A percentile compares a stretch with the other conserved stretches of the same genome.
Evolutionary conservation across 2,113 vertebrate species (phyloP).

Genomic region (Maccullochella peelii): DNA sequence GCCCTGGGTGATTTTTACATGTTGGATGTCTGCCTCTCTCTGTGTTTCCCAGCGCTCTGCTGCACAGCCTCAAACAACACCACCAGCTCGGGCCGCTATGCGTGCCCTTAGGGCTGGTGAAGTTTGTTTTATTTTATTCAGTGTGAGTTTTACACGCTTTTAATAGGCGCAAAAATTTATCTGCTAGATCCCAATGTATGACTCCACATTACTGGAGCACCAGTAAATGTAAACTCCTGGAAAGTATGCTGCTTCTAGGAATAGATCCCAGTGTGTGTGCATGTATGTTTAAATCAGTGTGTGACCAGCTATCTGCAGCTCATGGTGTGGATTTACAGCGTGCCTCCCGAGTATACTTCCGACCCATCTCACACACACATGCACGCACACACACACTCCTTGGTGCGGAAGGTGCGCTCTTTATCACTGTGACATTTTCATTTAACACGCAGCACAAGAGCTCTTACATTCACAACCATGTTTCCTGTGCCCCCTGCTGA

Average conservation of each 20-base stretch:
- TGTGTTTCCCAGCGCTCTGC: constrained; percentile 34
- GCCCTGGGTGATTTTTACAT: constrained; percentile 67
- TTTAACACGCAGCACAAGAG: constrained; percentile 70
- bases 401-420: constrained; percentile 68
- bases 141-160: constrained; percentile 66
- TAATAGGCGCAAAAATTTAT: constrained; percentile 61
- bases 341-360: constrained; percentile 56
- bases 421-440: constrained; percentile 81
- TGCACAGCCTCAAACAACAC: constrained; percentile 47
- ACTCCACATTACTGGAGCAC: constrained; percentile 59
- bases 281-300: constrained; percentile 22
- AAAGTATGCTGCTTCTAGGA: constrained; percentile 62
- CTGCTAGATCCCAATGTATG: constrained; percentile 49
- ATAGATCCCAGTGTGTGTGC: constrained; percentile 49
- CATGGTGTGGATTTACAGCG: constrained; percentile 70
- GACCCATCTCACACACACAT: constrained; percentile 49
- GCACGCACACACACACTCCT: constrained; percentile 29
- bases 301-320: constrained; percentile 62
- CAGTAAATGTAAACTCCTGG: constrained; percentile 66
- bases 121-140: constrained; percentile 71
- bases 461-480: constrained; percentile 66
- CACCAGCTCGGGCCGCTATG: constrained; percentile 36
- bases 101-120: constrained; percentile 51
- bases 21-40: constrained; percentile 47
- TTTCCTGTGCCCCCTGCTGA: constrained; percentile 70